Evolutionary conservation across 2,797 vertebrate genomes (phyloP).

Genomic region (Oophaga sylvatica): DNA sequence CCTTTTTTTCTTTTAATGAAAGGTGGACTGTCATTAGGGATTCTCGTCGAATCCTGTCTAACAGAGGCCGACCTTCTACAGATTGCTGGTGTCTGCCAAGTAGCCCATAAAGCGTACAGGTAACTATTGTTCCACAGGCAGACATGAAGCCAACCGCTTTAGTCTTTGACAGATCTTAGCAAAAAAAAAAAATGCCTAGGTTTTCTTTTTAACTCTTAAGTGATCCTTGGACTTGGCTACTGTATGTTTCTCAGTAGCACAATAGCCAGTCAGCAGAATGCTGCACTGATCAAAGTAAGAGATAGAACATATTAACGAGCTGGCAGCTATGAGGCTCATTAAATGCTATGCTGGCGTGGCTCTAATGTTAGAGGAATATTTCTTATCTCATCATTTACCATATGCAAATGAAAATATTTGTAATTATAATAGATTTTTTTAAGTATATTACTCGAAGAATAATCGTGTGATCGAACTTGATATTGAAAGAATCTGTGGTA

Average conservation of each 20-base stretch:
- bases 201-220: slow-evolving; percentile 76
- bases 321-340: not conserved
- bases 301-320: not conserved
- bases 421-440: too few relatives aligned
- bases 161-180: slow-evolving; percentile 81
- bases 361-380: too few relatives aligned
- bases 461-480: not conserved
- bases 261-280: slow-evolving; percentile 9
- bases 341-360: not conserved
- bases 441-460: not conserved
- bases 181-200: slow-evolving; percentile 75
- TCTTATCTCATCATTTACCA: not conserved
- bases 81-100: slow-evolving; percentile 76
- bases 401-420: not conserved
- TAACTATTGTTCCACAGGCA: slow-evolving; percentile 84
- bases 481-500: not conserved
- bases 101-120: slow-evolving; percentile 79
- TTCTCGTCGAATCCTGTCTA: slow-evolving; percentile 73
- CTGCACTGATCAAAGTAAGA: not conserved
- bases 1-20: slow-evolving; percentile 62
- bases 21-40: slow-evolving; percentile 75
- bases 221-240: not conserved
- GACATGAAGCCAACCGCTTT: slow-evolving; percentile 80
- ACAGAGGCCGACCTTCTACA: slow-evolving; percentile 75
- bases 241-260: not conserved